These are phyloP conservation scores for Sebastolobus alascanus DNA, from an alignment of 2,797 vertebrate genomes.

Conservation along the genomic window DNA sequence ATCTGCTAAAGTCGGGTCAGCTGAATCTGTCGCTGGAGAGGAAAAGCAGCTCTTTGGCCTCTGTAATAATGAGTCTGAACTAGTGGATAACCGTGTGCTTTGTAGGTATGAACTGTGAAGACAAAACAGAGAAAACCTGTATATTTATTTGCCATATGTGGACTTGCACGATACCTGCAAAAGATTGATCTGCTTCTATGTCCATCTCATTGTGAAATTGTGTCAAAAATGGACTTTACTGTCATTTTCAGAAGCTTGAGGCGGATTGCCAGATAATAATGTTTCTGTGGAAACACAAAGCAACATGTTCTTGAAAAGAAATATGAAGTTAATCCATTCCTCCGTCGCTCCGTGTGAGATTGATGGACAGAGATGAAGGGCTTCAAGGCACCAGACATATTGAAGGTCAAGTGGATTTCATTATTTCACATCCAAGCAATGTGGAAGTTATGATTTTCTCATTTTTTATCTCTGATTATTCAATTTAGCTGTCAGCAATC, in stretches of 20 bases:
- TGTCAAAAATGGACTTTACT: conserved; percentile 12
- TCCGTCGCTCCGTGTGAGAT: conserved; percentile 41
- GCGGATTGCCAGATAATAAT: conserved; percentile 41
- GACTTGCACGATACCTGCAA: neutral
- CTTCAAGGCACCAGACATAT: conserved; percentile 52
- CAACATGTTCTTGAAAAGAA: conserved; percentile 47
- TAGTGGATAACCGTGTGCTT: conserved; percentile 4
- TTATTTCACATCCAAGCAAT: conserved; percentile 54
- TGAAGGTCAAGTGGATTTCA: conserved; percentile 77
- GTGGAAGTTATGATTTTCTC: conserved; percentile 40
- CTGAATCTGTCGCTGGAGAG: conserved; percentile 6
- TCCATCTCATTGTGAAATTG: conserved; percentile 12
- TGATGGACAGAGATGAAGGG: conserved; percentile 60
- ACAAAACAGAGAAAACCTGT: conserved; percentile 2
- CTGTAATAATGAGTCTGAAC: conserved; percentile 33
- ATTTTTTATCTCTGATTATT: conserved; percentile 50
- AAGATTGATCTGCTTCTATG: conserved; percentile 6
- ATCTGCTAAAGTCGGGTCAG: conserved; percentile 36
- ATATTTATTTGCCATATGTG: neutral
- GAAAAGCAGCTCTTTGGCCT: conserved; percentile 14
- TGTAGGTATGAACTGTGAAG: conserved; percentile 10
- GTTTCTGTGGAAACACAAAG: conserved; percentile 31
- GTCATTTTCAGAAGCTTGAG: conserved; percentile 44
- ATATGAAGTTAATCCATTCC: conserved; percentile 56
- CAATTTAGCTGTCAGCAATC: conserved; percentile 47